A percentile compares a stretch with the other conserved stretches of the same genome.
Evolutionary conservation across 2,797 vertebrate genomes (phyloP).

Genomic region (Falco cherrug): DNA sequence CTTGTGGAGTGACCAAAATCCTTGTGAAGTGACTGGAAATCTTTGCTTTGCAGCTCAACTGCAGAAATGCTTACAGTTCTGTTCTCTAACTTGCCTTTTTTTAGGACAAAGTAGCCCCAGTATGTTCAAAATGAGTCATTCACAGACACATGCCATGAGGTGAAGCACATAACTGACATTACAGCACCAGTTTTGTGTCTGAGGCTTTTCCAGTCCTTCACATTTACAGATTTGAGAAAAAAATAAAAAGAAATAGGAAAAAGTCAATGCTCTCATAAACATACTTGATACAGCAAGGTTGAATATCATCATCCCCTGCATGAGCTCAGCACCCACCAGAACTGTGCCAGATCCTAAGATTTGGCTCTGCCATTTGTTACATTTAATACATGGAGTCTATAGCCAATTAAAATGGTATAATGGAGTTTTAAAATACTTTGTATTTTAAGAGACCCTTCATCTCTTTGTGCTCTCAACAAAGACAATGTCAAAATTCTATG

Average conservation of each 20-base stretch:
- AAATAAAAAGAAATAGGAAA: not conserved
- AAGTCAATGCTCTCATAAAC: not conserved
- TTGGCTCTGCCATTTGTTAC: not conserved
- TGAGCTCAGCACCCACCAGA: not conserved
- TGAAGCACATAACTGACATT: slow-evolving; percentile 21
- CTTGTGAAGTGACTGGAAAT: not conserved
- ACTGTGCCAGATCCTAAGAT: not conserved
- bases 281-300: not conserved
- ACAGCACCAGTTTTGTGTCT: not conserved
- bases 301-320: not conserved
- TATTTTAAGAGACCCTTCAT: not conserved
- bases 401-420: not conserved
- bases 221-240: not conserved
- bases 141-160: not conserved
- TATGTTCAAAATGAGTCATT: not conserved
- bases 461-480: not conserved
- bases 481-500: not conserved
- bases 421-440: not conserved
- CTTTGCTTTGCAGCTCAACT: not conserved
- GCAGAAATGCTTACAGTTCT: not conserved
- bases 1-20: not conserved
- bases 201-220: not conserved
- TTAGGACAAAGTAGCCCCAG: not conserved
- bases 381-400: not conserved
- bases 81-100: slow-evolving; percentile 33